Evolutionary conservation across 2,888 invertebrate species (phyloP).

Genomic region (Polymixis flavicincta): DNA sequence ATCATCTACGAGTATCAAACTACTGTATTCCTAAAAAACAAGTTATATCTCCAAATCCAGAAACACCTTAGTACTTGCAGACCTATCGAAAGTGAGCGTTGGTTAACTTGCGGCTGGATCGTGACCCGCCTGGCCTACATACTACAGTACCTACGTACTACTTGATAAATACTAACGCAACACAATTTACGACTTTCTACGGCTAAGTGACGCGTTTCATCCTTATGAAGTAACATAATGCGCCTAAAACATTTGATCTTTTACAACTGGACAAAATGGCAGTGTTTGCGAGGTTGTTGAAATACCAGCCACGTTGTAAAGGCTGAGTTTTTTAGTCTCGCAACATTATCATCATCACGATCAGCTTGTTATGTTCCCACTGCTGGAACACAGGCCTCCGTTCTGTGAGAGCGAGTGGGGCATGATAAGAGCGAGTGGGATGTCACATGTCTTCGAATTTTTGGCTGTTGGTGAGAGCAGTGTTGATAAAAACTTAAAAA

Average conservation of each 20-base stretch:
- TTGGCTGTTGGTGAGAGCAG: too few species aligned
- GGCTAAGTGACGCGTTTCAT: slow-evolving; percentile 32
- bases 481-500: too few species aligned
- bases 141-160: slow-evolving; percentile 22
- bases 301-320: background rate
- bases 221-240: slow-evolving; percentile 39
- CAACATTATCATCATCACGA: too few species aligned
- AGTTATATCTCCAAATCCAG: slow-evolving; percentile 39
- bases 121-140: slow-evolving; percentile 66
- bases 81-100: slow-evolving; percentile 63
- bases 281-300: background rate
- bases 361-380: too few species aligned
- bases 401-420: too few species aligned
- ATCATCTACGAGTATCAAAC: too few species aligned
- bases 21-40: background rate
- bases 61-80: slow-evolving; percentile 11
- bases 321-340: background rate
- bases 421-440: too few species aligned
- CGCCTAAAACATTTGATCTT: slow-evolving; percentile 7
- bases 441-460: too few species aligned
- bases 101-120: slow-evolving; percentile 38
- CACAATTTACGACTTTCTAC: slow-evolving; percentile 37
- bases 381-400: too few species aligned
- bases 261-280: background rate
- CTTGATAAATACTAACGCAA: slow-evolving; percentile 43